Evolutionary conservation across 2,113 vertebrate species (phyloP).

Genomic region (Mesembrinibis cayennensis): DNA sequence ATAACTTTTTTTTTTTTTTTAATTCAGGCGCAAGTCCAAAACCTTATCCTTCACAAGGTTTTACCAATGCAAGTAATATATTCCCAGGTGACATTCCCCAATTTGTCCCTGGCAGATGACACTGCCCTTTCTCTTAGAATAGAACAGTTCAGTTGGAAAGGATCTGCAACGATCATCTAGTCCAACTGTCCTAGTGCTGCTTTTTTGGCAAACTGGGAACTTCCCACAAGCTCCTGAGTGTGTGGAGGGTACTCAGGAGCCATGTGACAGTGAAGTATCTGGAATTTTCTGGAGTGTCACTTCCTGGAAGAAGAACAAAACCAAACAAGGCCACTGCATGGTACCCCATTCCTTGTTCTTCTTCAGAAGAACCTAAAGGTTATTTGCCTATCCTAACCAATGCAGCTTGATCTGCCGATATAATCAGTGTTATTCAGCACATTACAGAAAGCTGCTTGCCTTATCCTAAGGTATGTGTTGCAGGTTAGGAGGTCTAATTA

Average conservation of each 20-base stretch:
- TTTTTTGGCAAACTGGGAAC: background rate
- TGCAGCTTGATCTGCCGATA: background rate
- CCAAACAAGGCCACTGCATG: accelerated
- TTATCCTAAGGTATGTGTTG: background rate
- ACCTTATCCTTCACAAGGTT: background rate
- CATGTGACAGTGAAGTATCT: background rate
- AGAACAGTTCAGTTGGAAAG: background rate
- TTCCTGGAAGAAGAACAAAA: background rate
- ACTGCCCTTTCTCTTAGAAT: background rate
- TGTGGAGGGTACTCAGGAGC: background rate
- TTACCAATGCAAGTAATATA: background rate
- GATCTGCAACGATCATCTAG: background rate
- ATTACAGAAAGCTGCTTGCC: background rate
- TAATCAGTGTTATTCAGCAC: background rate
- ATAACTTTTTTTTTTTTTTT: background rate
- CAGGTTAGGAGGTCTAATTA: background rate
- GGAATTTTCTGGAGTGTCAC: background rate
- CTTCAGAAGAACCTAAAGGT: background rate
- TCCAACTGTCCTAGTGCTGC: background rate
- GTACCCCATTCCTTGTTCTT: background rate
- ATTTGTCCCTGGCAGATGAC: background rate
- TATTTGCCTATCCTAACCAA: background rate
- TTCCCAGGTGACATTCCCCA: background rate
- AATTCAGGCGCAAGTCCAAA: background rate
- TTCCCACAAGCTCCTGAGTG: background rate